phyloP scores from a whole-genome alignment of 2,797 vertebrate genomes.

The Thalassophryne amazonica region DNA sequence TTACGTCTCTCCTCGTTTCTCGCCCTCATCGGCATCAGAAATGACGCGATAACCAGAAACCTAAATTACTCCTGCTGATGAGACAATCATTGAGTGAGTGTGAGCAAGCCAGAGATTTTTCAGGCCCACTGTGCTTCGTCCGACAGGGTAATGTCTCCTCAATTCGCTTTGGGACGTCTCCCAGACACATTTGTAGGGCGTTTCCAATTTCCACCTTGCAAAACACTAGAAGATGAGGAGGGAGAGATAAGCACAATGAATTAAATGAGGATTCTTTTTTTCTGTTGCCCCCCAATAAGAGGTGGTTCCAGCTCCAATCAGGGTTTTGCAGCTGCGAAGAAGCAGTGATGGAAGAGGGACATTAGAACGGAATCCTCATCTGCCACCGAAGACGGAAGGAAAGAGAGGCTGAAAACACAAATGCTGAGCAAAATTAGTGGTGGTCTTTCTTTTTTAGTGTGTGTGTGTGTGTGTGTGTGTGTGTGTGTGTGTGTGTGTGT shows the following conservation, averaged over 20 bases:
- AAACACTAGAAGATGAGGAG: constrained; percentile 56
- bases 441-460: constrained; percentile 16
- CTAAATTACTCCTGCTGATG: constrained; percentile 75
- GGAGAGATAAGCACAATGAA: constrained; percentile 56
- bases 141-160: constrained; percentile 52
- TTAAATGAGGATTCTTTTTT: constrained; percentile 36
- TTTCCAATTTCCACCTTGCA: constrained; percentile 70
- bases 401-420: constrained; percentile 45
- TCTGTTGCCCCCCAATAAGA: constrained; percentile 32
- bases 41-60: constrained; percentile 73
- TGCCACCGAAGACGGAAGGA: constrained; percentile 43
- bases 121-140: constrained; percentile 46
- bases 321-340: constrained; percentile 63
- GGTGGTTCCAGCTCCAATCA: constrained; percentile 66
- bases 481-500: too few species aligned
- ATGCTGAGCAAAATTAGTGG: constrained; percentile 45
- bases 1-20: constrained; percentile 60
- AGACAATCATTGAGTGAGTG: constrained; percentile 70
- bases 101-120: constrained; percentile 55
- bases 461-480: too few species aligned
- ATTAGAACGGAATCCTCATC: constrained; percentile 63
- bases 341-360: constrained; percentile 69
- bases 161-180: constrained; percentile 44
- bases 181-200: constrained; percentile 38
- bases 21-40: constrained; percentile 63